phyloP scores from a whole-genome alignment of 2,797 vertebrate species.

The Triplophysa bombifrons region DNA sequence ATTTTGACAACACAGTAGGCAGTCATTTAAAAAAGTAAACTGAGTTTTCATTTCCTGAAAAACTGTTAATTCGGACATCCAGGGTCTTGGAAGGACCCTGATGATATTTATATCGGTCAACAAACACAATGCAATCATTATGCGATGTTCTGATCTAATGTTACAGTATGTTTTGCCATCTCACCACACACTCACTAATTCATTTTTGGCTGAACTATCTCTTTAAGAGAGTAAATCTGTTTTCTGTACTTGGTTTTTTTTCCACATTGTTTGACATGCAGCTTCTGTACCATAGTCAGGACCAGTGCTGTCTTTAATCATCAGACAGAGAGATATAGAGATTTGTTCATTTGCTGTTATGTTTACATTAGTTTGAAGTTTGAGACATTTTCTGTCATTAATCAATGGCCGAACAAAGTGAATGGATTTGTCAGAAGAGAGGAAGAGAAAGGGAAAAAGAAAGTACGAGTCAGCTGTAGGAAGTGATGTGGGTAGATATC shows the following conservation, averaged over 20 bases:
- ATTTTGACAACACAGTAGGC: too few species aligned
- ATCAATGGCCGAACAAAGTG: neutral
- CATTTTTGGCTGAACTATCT: too few species aligned
- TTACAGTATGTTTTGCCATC: neutral
- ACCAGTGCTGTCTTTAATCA: neutral
- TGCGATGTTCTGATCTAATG: neutral
- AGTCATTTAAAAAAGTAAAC: too few species aligned
- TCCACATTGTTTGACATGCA: neutral
- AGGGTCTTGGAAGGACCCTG: too few species aligned
- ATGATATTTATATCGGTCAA: neutral
- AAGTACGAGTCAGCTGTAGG: conserved; percentile 55
- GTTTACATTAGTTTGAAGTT: neutral
- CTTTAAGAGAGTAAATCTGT: too few species aligned
- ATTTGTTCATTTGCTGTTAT: neutral
- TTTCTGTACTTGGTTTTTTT: too few species aligned
- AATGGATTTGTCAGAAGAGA: conserved; percentile 48
- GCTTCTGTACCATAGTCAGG: neutral
- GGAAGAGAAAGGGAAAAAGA: conserved; percentile 34
- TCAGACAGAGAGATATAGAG: neutral
- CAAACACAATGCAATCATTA: neutral
- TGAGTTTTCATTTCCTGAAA: too few species aligned
- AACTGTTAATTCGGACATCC: too few species aligned
- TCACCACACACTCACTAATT: neutral
- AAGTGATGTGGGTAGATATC: conserved; percentile 55
- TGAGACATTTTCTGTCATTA: too few species aligned